Base-by-base conservation (phyloP, 1,140 invertebrate species). In the Zophobas morio region DNA sequence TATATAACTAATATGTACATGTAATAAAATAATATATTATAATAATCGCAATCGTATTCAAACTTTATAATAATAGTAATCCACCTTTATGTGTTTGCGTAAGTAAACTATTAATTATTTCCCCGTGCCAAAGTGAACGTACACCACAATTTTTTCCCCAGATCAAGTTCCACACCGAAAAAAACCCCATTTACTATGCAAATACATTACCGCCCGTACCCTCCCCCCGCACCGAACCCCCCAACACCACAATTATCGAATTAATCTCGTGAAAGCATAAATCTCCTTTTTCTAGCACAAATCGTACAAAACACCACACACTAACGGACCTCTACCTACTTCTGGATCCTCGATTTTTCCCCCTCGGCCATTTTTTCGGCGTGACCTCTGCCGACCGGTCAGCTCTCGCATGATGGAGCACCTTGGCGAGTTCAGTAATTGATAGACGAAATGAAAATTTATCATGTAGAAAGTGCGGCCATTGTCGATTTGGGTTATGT, bases 211-310 rank as follows among this genome's bases (percentile, higher is more conserved):
- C 35, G 53, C 20, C 20, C 20, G 20, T 20, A 20, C 20, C 20
- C 20, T 20, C 20, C 20, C 20, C 20, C 20, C 20, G 20, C 20
- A 20, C 20, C 20, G 20, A 20, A 20, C 20, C 20, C 20, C 20
- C 20, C 20, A 20, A 20, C 20, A 20, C 20, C 20, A 20, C 35
- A 54, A 54, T 54, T 33, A 54, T 54, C 20, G 20, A 54, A 54
- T 54, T 54, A 54, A 54, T 54, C 53, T 20, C 53, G 53, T 54
- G 53, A 54, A 54, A 54, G 53, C 53, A 54, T 54, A 54, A 54
- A 54, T 54, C 20, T 8, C 53, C n/a, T 8, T 51, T 51, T 20
- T 20, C 20, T 20, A 20, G 20, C 20, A 20, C 20, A 20, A 20
- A 20, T 20, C 20, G 20, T 20, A 20, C 20, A 20, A 20, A 20